Evolutionary conservation across 1,140 invertebrate genomes (phyloP), one percentile per base, ranked within the genome.

Genomic region (Drosophila repleta): DNA sequence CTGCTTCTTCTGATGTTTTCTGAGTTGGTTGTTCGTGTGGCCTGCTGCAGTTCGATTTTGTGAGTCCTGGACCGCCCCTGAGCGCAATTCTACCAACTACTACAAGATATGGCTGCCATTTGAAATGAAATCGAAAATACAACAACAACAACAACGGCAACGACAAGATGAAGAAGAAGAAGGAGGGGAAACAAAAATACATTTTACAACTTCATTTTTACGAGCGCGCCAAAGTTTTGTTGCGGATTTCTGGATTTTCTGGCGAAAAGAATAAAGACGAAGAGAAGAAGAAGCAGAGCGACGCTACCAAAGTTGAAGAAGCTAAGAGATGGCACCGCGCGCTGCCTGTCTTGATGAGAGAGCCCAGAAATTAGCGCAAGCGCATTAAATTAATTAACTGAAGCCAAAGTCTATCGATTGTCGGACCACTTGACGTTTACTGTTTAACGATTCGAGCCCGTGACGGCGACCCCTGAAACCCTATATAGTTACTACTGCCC

Each of bases 191-290:
- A 64, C 74, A 67, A 63, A 87, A 87, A 78, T 78, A 87, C 74
- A 87, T 87, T 87, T 87, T 87, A 87, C 82, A 87, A 82, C 82
- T 87, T 85, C 49, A 78, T 87, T 87, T 75, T 87, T 87, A 87
- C 83, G 82, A 87, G 78, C 81, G 63, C 58, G 49, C 46, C 62
- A 70, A 84, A 85, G 76, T 81, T 82, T 61, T 62, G 57, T 60
- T 53, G 55, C 39, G 45, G 63, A 51, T 63, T 76, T 82, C 73
- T 32, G 45, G 63, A 51, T 63, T 76, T 82, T 76, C 76, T 68
- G 53, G 26, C 58, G 63, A 76, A 68, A 52, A 45, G n/a, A 18
- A 41, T 1, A 67, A 32, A 29, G 7, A 29, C 4, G 2, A 62
- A 35, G 11, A 51, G 20, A 20, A 1, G 32, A 45, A 57, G 32